Percentiles rank a stretch among this genome's conserved stretches.
Conservation (phyloP, 2,797 vertebrate genomes). For the Pempheris klunzingeri region DNA sequence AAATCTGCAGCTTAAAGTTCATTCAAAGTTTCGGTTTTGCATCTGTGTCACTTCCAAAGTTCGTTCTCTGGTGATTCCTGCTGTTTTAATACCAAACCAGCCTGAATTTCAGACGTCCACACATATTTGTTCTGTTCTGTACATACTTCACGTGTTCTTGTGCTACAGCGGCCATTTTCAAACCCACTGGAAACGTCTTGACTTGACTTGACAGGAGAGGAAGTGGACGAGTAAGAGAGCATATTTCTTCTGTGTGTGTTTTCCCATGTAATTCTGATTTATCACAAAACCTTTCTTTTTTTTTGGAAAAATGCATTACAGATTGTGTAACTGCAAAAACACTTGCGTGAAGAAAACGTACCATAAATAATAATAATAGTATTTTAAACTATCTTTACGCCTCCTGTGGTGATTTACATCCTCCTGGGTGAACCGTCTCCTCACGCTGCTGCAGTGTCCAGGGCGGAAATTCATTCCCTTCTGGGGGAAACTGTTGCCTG, state of each 20-base stretch:
- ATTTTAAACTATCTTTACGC: constrained; percentile 71
- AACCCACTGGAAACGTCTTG: constrained; percentile 49
- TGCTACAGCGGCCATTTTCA: constrained; percentile 37
- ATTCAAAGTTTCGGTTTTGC: constrained; percentile 24
- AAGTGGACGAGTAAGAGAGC: constrained; percentile 22
- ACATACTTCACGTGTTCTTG: constrained; percentile 48
- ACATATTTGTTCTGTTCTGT: constrained; percentile 38
- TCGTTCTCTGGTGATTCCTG: constrained; percentile 16
- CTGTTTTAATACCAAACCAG: constrained; percentile 34
- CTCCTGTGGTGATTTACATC: constrained; percentile 61
- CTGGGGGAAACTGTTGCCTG: not conserved
- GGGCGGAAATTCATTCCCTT: not conserved
- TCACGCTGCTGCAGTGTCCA: constrained; percentile 2
- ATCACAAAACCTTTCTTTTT: constrained; percentile 30
- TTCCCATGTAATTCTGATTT: constrained; percentile 53
- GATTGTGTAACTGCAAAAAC: constrained; percentile 61
- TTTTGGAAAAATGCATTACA: constrained; percentile 47
- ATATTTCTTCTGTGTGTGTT: constrained; percentile 45
- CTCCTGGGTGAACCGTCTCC: constrained; percentile 2
- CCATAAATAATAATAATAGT: constrained; percentile 83
- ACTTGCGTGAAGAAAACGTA: constrained; percentile 67
- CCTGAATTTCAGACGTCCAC: not conserved
- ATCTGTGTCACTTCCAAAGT: constrained; percentile 2
- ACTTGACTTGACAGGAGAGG: constrained; percentile 30
- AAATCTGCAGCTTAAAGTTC: constrained; percentile 14